Conservation (phyloP, 2,797 vertebrate genomes). For the Stomatorhinus walkeri region DNA sequence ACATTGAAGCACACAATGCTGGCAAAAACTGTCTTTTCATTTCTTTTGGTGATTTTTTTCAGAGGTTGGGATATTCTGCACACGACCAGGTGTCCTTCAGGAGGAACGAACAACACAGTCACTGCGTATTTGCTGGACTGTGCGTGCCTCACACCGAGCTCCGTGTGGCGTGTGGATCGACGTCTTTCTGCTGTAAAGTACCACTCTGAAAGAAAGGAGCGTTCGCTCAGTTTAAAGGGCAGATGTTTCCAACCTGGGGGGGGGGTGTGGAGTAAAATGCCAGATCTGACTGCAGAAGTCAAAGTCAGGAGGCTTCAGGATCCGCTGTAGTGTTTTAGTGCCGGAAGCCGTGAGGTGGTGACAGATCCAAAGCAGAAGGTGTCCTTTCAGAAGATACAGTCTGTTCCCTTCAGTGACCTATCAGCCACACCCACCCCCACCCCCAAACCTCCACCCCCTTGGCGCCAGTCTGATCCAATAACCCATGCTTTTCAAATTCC, state of each 20-base stretch:
- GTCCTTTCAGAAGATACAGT: background rate
- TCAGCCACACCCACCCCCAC: background rate
- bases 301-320: background rate
- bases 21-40: background rate
- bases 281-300: background rate
- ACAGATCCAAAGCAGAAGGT: background rate
- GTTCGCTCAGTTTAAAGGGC: background rate
- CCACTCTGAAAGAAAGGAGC: background rate
- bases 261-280: background rate
- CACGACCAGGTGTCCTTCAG: background rate
- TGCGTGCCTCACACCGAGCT: background rate
- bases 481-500: background rate
- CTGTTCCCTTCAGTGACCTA: background rate
- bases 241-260: background rate
- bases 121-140: background rate
- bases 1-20: background rate
- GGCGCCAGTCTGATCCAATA: conserved; percentile 19
- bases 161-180: background rate
- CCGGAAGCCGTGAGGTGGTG: background rate
- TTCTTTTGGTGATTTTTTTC: background rate
- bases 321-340: background rate
- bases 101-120: no score
- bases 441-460: background rate
- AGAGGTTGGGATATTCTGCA: background rate
- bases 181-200: background rate